These are phyloP conservation scores for Calameuta pallipes DNA, from an alignment of 2,888 invertebrate genomes.

Conservation along the genomic window DNA sequence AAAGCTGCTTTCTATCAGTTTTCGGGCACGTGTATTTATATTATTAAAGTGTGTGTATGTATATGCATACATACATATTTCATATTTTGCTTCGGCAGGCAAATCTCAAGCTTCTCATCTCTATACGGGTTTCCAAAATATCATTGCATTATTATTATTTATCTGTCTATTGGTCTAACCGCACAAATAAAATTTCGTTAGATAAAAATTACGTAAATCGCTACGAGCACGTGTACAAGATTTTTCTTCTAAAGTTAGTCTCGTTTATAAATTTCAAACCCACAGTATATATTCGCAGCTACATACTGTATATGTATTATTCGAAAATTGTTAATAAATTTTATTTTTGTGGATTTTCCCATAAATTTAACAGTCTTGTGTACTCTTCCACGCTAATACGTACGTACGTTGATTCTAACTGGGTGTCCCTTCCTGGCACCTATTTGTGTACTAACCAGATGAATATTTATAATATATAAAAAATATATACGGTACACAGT, in stretches of 20 bases:
- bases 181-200: not conserved
- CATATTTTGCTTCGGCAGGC: conserved; percentile 24
- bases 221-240: not conserved
- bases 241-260: not conserved
- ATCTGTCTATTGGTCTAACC: not conserved
- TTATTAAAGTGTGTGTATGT: not conserved
- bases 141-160: not conserved
- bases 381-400: conserved; percentile 22
- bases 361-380: conserved; percentile 14
- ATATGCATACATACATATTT: not conserved
- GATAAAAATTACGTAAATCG: not conserved
- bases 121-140: conserved; percentile 31
- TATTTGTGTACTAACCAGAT: conserved; percentile 5
- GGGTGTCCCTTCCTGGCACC: not conserved
- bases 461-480: conserved; percentile 10
- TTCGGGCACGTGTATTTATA: not conserved
- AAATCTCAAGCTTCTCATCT: conserved; percentile 45
- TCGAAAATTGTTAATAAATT: conserved; percentile 45
- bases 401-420: conserved; percentile 12
- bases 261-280: conserved; percentile 4
- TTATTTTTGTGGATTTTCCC: conserved; percentile 48
- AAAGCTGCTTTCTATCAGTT: conserved; percentile 7
- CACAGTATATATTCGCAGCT: conserved; percentile 14
- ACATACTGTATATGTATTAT: conserved; percentile 22
- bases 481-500: not conserved